Percentiles rank a stretch among this genome's conserved stretches.
phyloP scores from a whole-genome alignment of 2,888 invertebrate genomes.

The Tanypteryx hageni region DNA sequence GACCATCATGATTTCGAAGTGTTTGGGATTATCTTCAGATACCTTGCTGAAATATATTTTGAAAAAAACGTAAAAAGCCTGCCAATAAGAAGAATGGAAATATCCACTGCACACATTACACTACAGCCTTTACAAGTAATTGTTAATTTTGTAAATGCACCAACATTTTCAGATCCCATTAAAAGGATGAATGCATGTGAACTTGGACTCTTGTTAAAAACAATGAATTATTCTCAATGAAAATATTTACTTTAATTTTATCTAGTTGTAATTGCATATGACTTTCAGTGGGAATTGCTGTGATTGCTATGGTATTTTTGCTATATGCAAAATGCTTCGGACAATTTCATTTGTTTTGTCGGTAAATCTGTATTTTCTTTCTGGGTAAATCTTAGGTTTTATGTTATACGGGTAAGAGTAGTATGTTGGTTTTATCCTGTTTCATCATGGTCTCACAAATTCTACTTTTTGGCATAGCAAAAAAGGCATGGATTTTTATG shows the following conservation, averaged over 20 bases:
- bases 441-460: slow-evolving; percentile 36
- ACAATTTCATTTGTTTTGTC: slow-evolving; percentile 32
- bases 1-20: background rate
- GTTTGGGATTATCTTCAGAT: background rate
- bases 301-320: background rate
- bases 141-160: slow-evolving; percentile 18
- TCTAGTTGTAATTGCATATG: slow-evolving; percentile 11
- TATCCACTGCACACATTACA: background rate
- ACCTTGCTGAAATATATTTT: background rate
- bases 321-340: slow-evolving; percentile 12
- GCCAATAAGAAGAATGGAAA: background rate
- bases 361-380: background rate
- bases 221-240: background rate
- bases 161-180: background rate
- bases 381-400: slow-evolving; percentile 30
- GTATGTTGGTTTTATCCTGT: slow-evolving; percentile 34
- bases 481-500: slow-evolving; percentile 33
- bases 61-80: background rate
- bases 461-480: background rate
- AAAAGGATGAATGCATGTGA: background rate
- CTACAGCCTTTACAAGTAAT: background rate
- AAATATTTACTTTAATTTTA: too few species aligned
- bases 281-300: background rate
- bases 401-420: slow-evolving; percentile 60
- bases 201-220: background rate